Percentiles rank a stretch among this genome's conserved stretches.
phyloP scores from a whole-genome alignment of 2,888 invertebrate genomes.

The Himalopsyche anomala region DNA sequence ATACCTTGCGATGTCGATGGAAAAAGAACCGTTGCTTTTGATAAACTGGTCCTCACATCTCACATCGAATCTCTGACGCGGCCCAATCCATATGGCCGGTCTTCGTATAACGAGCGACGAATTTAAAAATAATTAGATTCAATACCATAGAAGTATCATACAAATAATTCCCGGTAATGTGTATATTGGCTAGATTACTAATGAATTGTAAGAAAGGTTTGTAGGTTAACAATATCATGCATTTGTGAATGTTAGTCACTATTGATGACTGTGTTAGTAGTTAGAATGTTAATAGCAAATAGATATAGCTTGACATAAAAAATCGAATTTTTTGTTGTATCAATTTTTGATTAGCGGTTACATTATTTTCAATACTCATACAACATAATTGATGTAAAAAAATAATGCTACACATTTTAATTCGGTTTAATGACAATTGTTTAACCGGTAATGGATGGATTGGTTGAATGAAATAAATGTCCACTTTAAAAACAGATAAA shows the following conservation, averaged over 20 bases:
- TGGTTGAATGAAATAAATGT: too few species aligned
- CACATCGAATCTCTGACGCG: slow-evolving; percentile 22
- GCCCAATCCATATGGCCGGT: slow-evolving; percentile 10
- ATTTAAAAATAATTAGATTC: not conserved
- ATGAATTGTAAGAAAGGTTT: not conserved
- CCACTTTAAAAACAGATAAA: too few species aligned
- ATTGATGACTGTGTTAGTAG: too few species aligned
- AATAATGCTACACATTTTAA: too few species aligned
- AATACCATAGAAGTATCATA: not conserved
- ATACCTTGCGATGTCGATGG: slow-evolving; percentile 46
- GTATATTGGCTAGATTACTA: not conserved
- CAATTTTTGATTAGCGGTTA: too few species aligned
- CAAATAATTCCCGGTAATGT: not conserved
- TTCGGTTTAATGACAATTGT: too few species aligned
- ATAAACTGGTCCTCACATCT: slow-evolving; percentile 51
- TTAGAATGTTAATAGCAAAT: too few species aligned
- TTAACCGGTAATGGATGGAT: too few species aligned
- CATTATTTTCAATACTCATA: too few species aligned
- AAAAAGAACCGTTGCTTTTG: slow-evolving; percentile 59
- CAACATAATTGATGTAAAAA: too few species aligned
- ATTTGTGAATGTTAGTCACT: not conserved
- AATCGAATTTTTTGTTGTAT: too few species aligned
- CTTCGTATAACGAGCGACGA: not conserved
- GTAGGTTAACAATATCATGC: not conserved
- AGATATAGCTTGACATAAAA: too few species aligned